Conservation (phyloP, 1,140 invertebrate species). For the Elysia chlorotica region DNA sequence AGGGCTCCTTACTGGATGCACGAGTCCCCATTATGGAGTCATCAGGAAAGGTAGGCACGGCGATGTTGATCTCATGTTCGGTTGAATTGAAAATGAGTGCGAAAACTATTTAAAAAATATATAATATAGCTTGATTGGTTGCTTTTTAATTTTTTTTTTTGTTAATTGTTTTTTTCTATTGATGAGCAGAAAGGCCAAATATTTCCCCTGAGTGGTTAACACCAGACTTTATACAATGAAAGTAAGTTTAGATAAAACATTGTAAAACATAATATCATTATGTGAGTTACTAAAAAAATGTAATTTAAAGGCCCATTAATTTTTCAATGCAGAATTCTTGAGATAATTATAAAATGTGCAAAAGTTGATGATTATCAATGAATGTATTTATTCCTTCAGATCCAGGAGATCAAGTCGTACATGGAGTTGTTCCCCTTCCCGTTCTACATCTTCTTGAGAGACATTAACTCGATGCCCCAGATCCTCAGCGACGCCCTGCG, state of each 20-base stretch:
- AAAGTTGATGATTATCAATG: too few species aligned
- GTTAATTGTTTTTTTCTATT: neutral
- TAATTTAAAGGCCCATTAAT: neutral
- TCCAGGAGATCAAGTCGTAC: constrained; percentile 67
- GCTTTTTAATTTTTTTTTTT: neutral
- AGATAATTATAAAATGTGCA: neutral
- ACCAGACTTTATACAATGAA: neutral
- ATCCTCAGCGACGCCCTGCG: constrained; percentile 93
- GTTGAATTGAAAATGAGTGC: neutral
- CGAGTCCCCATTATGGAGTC: constrained; percentile 72
- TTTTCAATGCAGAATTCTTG: neutral
- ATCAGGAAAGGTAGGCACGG: constrained; percentile 60
- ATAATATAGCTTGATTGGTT: neutral
- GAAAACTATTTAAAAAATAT: neutral
- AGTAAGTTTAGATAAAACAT: too few species aligned
- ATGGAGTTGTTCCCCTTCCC: constrained; percentile 97
- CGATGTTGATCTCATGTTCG: neutral
- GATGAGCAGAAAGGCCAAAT: neutral
- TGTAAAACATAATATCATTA: too few species aligned
- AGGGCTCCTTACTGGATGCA: constrained; percentile 90
- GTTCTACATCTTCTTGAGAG: constrained; percentile 93
- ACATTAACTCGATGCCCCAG: constrained; percentile 83
- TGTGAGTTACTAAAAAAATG: neutral
- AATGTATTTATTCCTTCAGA: too few species aligned
- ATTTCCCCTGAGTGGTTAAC: neutral